Evolutionary conservation across 1,140 invertebrate species (phyloP).

Genomic region (Venturia canescens): DNA sequence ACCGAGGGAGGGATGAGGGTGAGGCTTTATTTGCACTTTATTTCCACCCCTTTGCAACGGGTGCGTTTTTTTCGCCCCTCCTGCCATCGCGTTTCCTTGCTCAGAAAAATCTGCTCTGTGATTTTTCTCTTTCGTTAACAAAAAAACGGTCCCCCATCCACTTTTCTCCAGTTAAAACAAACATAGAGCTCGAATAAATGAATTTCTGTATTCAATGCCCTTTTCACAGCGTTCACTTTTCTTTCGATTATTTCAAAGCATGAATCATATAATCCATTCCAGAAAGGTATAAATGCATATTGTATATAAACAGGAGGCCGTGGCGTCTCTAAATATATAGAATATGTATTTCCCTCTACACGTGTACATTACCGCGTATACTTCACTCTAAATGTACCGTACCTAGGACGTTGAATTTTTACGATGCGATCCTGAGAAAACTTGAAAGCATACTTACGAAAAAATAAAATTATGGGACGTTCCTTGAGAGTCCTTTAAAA

Average conservation of each 20-base stretch:
- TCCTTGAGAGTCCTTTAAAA: constrained; percentile 10
- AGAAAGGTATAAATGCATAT: neutral
- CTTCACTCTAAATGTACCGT: neutral
- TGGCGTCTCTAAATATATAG: neutral
- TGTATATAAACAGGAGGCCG: neutral
- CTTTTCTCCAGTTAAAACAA: constrained; percentile 8
- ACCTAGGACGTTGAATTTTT: neutral
- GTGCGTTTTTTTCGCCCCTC: neutral
- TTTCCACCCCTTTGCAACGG: neutral
- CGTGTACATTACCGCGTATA: neutral
- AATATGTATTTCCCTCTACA: neutral
- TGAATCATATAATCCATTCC: constrained; percentile 9
- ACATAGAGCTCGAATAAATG: constrained; percentile 25
- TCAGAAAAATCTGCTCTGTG: neutral
- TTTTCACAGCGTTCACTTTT: neutral
- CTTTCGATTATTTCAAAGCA: constrained; percentile 4
- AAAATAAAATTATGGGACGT: neutral
- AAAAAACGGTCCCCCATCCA: neutral
- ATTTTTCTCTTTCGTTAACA: neutral
- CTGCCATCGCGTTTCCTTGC: neutral
- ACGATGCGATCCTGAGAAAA: neutral
- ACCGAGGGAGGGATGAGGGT: neutral
- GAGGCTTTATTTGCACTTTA: constrained; percentile 1
- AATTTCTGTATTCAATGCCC: neutral
- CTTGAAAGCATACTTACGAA: neutral